These are phyloP conservation scores for Biston stratarius DNA, from an alignment of 2,888 invertebrate genomes.

Conservation along the genomic window DNA sequence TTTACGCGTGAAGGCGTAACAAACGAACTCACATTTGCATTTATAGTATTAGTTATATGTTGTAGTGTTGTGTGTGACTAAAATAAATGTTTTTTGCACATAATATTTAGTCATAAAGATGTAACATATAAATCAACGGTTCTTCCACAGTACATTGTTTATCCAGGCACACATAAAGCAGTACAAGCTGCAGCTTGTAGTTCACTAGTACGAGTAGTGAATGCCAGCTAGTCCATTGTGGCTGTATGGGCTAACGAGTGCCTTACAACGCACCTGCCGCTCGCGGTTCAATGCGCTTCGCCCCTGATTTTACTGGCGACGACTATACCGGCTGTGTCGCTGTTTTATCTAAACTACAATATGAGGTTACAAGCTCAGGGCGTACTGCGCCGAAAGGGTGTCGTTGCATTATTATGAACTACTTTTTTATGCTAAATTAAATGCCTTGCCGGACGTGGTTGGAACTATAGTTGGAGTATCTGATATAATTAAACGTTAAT, in stretches of 20 bases:
- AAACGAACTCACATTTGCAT: no score
- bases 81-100: no score
- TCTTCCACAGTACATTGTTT: neutral
- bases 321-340: neutral
- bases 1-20: no score
- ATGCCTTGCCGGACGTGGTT: no score
- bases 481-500: no score
- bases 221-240: constrained; percentile 1
- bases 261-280: constrained; percentile 6
- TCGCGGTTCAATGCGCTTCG: constrained; percentile 15
- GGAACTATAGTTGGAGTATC: no score
- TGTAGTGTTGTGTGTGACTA: no score
- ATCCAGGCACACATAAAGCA: neutral
- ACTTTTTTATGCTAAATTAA: no score
- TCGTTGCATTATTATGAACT: no score
- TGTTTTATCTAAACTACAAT: neutral
- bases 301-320: constrained; percentile 1
- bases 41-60: no score
- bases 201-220: neutral
- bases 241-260: constrained; percentile 7
- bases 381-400: no score
- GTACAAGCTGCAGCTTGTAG: neutral
- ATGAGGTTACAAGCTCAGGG: no score
- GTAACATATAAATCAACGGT: neutral
- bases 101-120: neutral